Percentiles rank a stretch among this genome's conserved stretches.
phyloP scores from a whole-genome alignment of 2,888 invertebrate genomes.

The Scaptomyza tumidula region DNA sequence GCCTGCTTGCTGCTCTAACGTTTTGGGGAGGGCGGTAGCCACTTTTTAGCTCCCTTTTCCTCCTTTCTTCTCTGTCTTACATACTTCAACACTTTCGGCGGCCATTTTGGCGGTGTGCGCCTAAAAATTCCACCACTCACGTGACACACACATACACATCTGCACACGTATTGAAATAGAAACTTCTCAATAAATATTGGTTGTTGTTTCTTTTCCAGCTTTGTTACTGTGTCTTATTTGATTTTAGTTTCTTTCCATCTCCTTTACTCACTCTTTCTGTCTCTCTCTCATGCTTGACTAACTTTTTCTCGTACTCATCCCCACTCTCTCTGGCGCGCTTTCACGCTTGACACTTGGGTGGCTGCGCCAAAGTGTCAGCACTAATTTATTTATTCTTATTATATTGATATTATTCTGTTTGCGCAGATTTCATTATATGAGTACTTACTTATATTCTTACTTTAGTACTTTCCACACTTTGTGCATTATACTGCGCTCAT shows the following conservation, averaged over 20 bases:
- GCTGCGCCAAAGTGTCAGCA: conserved; percentile 43
- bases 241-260: conserved; percentile 38
- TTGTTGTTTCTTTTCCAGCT: conserved; percentile 45
- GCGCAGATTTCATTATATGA: conserved; percentile 63
- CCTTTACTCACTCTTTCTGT: conserved; percentile 11
- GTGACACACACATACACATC: conserved; percentile 23
- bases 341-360: conserved; percentile 11
- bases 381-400: conserved; percentile 66
- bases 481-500: conserved; percentile 28
- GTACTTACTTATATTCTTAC: conserved; percentile 27
- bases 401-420: conserved; percentile 69
- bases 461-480: conserved; percentile 27
- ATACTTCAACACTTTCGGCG: conserved; percentile 75
- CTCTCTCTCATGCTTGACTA: conserved; percentile 7
- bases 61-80: conserved; percentile 38
- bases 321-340: conserved; percentile 4
- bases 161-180: conserved; percentile 8
- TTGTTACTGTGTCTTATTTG: conserved; percentile 40
- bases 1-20: conserved; percentile 14
- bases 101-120: conserved; percentile 73
- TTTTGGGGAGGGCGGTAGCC: conserved; percentile 16
- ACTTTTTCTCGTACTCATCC: neutral
- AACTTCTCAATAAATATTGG: conserved; percentile 58
- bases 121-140: conserved; percentile 75
- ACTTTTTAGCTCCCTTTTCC: conserved; percentile 23